A percentile compares a stretch with the other conserved stretches of the same genome.
Conservation (phyloP, 2,888 invertebrate species). For the Tortrix viridana region DNA sequence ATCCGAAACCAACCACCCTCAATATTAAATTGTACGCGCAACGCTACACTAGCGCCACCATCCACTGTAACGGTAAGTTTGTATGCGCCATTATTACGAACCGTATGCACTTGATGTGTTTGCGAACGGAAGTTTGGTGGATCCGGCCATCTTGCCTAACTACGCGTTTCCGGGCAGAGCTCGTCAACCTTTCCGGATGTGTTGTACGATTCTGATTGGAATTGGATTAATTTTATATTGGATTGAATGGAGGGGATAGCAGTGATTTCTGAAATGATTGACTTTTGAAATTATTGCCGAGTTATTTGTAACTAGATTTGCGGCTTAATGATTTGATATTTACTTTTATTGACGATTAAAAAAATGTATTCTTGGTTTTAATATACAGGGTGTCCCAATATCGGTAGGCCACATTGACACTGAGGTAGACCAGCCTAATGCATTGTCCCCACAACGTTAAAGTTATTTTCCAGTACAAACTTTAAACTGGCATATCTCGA, state of each 20-base stretch:
- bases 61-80: conserved; percentile 9
- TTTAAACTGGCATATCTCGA: too few species aligned
- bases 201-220: conserved; percentile 52
- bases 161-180: conserved; percentile 74
- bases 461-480: too few species aligned
- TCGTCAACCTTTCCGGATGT: conserved; percentile 59
- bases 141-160: conserved; percentile 82
- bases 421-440: too few species aligned
- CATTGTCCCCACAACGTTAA: too few species aligned
- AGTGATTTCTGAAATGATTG: too few species aligned
- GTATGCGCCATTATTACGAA: conserved; percentile 17
- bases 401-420: too few species aligned
- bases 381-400: too few species aligned
- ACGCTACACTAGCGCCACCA: conserved; percentile 16
- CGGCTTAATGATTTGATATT: too few species aligned
- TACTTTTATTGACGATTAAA: too few species aligned
- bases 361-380: too few species aligned
- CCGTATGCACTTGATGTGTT: conserved; percentile 74
- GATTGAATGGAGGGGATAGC: too few species aligned
- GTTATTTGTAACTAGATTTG: too few species aligned
- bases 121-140: conserved; percentile 78
- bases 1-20: conserved; percentile 70
- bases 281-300: not conserved
- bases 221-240: conserved; percentile 5
- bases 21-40: not conserved